A percentile compares a stretch with the other conserved stretches of the same genome.
Evolutionary conservation across 2,797 vertebrate species (phyloP).

Genomic region (Sarcophilus harrisii): DNA sequence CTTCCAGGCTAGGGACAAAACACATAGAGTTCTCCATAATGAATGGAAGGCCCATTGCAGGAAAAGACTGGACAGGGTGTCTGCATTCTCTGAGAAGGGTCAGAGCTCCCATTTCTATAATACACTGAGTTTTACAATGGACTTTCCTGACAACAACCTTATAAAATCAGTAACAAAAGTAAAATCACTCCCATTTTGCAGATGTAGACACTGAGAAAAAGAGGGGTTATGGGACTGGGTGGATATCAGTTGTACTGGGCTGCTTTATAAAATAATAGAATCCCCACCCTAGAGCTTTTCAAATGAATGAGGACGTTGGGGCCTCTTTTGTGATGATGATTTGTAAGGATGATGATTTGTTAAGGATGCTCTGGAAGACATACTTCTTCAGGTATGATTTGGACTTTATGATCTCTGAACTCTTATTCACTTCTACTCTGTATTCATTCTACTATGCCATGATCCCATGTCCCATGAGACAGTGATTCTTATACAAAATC

Average conservation of each 20-base stretch:
- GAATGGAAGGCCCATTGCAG: neutral
- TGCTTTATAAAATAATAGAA: neutral
- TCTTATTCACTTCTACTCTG: neutral
- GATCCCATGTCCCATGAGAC: neutral
- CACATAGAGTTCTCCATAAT: neutral
- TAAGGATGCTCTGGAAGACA: neutral
- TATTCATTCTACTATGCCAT: neutral
- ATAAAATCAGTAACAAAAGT: neutral
- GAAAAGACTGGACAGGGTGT: neutral
- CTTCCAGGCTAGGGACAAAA: constrained; percentile 42
- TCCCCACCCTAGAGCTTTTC: neutral
- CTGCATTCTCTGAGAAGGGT: neutral
- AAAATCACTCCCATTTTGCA: neutral
- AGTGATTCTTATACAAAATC: neutral
- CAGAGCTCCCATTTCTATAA: neutral
- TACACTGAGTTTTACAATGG: neutral
- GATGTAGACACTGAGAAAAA: neutral
- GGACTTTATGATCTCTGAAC: neutral
- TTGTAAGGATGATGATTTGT: neutral
- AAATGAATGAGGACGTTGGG: too few relatives aligned
- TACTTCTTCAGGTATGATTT: neutral
- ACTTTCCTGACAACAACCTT: neutral
- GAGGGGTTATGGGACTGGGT: neutral
- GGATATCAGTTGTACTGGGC: neutral
- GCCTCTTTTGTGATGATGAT: too few relatives aligned